Percentiles rank a stretch among this genome's conserved stretches.
Conservation (phyloP, 2,888 invertebrate species). For the Griposia aprilina region DNA sequence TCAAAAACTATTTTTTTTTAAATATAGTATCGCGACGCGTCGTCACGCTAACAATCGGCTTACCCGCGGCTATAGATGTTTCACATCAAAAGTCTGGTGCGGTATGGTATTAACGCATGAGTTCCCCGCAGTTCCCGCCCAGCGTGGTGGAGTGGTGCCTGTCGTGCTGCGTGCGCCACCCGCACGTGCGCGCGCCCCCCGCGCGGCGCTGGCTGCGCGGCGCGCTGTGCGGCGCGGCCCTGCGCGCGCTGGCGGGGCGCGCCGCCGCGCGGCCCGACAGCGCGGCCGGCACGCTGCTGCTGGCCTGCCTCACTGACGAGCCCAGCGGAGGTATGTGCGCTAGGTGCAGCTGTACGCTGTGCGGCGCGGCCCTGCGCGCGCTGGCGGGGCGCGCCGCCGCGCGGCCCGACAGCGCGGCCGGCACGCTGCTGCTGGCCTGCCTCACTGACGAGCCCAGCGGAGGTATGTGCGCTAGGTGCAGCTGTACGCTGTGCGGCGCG, state of each 20-base stretch:
- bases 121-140: constrained; percentile 74
- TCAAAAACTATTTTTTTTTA: no score
- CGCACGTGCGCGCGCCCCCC: constrained; percentile 79
- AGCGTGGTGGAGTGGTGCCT: constrained; percentile 82
- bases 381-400: not conserved
- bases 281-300: constrained; percentile 57
- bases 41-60: no score
- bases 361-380: not conserved
- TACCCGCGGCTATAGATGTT: no score
- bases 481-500: not conserved
- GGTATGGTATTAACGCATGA: no score
- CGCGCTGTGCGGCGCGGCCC: not conserved
- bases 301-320: constrained; percentile 63
- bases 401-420: not conserved
- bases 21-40: no score
- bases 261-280: constrained; percentile 15
- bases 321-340: constrained; percentile 60
- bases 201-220: constrained; percentile 87
- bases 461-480: not conserved
- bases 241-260: constrained; percentile 79
- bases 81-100: no score
- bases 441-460: not conserved
- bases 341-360: no score
- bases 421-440: not conserved
- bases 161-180: constrained; percentile 82